Evolutionary conservation across 2,888 invertebrate genomes (phyloP), one percentile per base, ranked within the genome.

Genomic region (Tachina fera): DNA sequence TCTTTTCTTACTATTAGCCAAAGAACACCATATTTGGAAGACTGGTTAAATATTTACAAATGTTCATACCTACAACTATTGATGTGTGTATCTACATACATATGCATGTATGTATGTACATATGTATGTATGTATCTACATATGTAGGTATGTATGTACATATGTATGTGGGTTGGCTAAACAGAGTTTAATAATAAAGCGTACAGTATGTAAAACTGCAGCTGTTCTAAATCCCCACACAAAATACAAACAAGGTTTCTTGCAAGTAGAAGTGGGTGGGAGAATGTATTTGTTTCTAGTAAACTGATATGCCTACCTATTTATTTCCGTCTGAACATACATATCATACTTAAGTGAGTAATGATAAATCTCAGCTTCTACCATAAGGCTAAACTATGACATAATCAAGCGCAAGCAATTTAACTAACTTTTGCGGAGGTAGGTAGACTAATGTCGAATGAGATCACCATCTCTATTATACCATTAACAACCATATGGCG

Each of bases 391-490:
- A 49, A 74, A 49, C 19, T 77, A 78, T 83, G 83, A 83, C 77
- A 71, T 75, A 79, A 83, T 76, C 83, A 79, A 82, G 58, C 78
- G 22, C 65, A 82, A 79, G 79, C 75, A 67, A 79, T 67, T 31
- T 79, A 63, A 68, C 61, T 41, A 76, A 61, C 22, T 67, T 80
- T 80, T 81, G 83, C 79, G 76, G 79, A 83, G 86, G 86, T 77
- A 83, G 86, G 86, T 77, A 80, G 83, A 63, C 43, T 63, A 77
- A 86, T 83, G 86, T 77, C 83, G 76, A 83, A 67, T 83, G 86
- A 83, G 79, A 86, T 83, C 86, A 86, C 72, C 83, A 70, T 19
- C 13, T 16, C 49, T 16, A 43, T 74, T 10, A 16, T 61, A 61
- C 22, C 49, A 53, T 53, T 47, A 47, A 61, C 41, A 63, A 77